phyloP scores from a whole-genome alignment of 1,140 invertebrate genomes.

The Aphelenchoides besseyi region DNA sequence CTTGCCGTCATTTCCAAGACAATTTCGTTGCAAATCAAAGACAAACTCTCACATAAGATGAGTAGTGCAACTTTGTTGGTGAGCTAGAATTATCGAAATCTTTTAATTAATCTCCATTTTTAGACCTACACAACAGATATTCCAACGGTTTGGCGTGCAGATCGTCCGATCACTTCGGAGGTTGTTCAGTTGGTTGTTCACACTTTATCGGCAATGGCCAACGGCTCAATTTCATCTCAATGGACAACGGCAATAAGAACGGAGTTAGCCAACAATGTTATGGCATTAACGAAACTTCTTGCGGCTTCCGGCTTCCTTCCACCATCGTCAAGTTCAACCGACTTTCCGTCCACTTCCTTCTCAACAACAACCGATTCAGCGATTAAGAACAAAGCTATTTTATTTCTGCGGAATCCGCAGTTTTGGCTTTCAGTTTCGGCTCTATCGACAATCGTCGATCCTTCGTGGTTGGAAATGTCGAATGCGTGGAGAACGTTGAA shows the following conservation, averaged over 20 bases:
- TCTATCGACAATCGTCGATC: constrained; percentile 72
- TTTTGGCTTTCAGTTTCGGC: constrained; percentile 85
- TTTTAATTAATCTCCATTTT: constrained; percentile 26
- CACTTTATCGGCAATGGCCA: constrained; percentile 12
- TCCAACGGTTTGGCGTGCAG: constrained; percentile 71
- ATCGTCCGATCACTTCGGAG: constrained; percentile 69
- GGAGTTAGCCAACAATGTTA: constrained; percentile 81
- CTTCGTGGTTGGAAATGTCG: constrained; percentile 66
- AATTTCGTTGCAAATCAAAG: constrained; percentile 79
- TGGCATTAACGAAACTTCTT: constrained; percentile 79
- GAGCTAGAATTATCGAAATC: constrained; percentile 26
- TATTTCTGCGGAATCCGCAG: constrained; percentile 64
- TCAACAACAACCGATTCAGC: not conserved
- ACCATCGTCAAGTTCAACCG: constrained; percentile 78
- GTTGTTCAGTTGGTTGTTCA: constrained; percentile 33
- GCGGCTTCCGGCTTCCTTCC: constrained; percentile 70
- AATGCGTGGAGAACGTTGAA: constrained; percentile 72
- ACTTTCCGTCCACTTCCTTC: constrained; percentile 32
- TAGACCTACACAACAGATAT: constrained; percentile 32
- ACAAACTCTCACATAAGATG: constrained; percentile 70
- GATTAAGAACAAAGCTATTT: not conserved
- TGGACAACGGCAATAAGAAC: constrained; percentile 81
- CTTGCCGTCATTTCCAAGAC: constrained; percentile 63
- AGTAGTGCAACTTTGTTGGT: constrained; percentile 51
- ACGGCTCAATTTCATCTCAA: constrained; percentile 54